phyloP scores from a whole-genome alignment of 1,140 invertebrate genomes.

The Tetraneura akinire region DNA sequence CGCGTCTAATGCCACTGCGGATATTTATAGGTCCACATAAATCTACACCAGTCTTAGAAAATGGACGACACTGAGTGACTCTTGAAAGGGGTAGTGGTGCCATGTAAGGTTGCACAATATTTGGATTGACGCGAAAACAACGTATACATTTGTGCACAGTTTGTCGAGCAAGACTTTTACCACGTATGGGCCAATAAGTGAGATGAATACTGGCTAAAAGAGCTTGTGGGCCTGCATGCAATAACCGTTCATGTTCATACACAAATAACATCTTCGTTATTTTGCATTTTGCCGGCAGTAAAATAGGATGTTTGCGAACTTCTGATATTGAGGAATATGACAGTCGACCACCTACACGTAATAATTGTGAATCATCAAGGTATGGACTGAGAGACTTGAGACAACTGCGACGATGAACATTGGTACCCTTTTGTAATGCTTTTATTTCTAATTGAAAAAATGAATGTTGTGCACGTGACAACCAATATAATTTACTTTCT shows the following conservation, averaged over 20 bases:
- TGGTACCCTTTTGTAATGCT: background rate
- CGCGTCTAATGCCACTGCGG: background rate
- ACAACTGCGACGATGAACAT: background rate
- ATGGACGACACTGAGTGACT: background rate
- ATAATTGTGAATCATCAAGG: background rate
- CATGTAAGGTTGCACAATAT: background rate
- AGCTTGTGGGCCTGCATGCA: background rate
- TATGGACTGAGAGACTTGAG: background rate
- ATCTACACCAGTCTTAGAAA: background rate
- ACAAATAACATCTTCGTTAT: background rate
- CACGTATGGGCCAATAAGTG: background rate
- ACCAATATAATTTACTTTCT: no score
- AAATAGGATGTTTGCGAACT: background rate
- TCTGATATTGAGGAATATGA: background rate
- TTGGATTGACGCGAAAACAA: background rate
- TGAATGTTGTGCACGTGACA: background rate
- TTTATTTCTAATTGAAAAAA: background rate
- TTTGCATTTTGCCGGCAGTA: background rate
- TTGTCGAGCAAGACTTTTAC: background rate
- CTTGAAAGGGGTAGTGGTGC: background rate
- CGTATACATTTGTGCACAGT: background rate
- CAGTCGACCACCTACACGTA: conserved; percentile 4
- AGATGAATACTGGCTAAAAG: background rate
- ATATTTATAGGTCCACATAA: background rate
- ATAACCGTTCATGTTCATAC: background rate